Evolutionary conservation across 2,888 invertebrate genomes (phyloP).

Genomic region (Stegophylla sp.): DNA sequence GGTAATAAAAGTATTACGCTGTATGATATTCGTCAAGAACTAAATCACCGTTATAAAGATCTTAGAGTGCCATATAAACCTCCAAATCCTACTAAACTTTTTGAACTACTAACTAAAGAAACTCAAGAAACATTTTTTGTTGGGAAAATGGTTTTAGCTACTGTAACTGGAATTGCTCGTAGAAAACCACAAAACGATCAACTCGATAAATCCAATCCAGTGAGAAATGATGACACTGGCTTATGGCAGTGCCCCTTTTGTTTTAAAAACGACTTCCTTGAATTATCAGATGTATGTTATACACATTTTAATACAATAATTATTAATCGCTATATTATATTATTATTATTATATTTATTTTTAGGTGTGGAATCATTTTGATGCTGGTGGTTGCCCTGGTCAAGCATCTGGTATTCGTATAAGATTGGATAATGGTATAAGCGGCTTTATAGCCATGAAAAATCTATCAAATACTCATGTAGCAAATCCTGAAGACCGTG

Average conservation of each 20-base stretch:
- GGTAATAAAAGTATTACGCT: conserved; percentile 91
- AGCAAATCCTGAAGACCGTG: conserved; percentile 90
- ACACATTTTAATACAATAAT: conserved; percentile 1
- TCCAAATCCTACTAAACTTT: conserved; percentile 84
- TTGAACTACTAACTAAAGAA: conserved; percentile 95
- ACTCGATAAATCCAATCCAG: conserved; percentile 93
- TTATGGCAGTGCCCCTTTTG: conserved; percentile 99
- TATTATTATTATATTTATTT: conserved; percentile 29
- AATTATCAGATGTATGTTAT: conserved; percentile 77
- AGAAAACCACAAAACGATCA: conserved; percentile 91
- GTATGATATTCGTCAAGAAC: conserved; percentile 94
- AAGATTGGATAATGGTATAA: conserved; percentile 88
- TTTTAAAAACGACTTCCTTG: conserved; percentile 92
- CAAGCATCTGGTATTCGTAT: conserved; percentile 91
- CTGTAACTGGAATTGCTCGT: conserved; percentile 82
- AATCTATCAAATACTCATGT: conserved; percentile 93
- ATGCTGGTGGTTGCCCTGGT: conserved; percentile 93
- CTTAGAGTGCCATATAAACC: conserved; percentile 79
- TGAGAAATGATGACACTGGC: conserved; percentile 90
- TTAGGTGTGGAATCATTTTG: conserved; percentile 96
- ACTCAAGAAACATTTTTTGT: conserved; percentile 92
- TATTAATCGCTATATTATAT: not conserved
- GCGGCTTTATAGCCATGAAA: conserved; percentile 91
- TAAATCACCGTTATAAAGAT: conserved; percentile 93
- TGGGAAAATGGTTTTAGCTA: conserved; percentile 82